Evolutionary conservation across 2,797 vertebrate genomes (phyloP).

Genomic region (Oreochromis grahami): DNA sequence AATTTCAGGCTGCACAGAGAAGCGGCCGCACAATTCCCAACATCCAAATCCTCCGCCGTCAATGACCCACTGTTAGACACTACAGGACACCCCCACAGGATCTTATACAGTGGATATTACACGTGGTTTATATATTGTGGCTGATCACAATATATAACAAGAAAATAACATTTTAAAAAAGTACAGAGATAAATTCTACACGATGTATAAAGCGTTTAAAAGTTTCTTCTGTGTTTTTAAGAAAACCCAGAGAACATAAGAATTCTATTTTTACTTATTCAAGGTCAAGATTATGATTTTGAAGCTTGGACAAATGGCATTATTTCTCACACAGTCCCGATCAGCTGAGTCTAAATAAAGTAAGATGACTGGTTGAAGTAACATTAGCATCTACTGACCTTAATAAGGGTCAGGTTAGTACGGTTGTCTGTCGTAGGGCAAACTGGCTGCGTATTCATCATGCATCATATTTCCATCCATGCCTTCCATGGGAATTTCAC

Average conservation of each 20-base stretch:
- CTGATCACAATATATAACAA: not conserved
- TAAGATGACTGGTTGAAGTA: not conserved
- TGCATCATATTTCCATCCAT: conserved; percentile 33
- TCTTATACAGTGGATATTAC: not conserved
- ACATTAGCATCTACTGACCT: conserved; percentile 33
- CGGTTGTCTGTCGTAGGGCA: conserved; percentile 40
- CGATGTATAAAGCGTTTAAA: not conserved
- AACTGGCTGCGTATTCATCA: conserved; percentile 41
- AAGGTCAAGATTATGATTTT: not conserved
- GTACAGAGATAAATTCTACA: not conserved
- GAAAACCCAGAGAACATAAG: not conserved
- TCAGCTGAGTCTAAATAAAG: not conserved
- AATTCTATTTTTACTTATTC: not conserved
- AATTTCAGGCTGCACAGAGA: not conserved
- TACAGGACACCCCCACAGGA: not conserved
- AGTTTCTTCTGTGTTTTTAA: not conserved
- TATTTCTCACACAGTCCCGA: not conserved
- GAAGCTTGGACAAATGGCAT: not conserved
- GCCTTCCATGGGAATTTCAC: conserved; percentile 43
- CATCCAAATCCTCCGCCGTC: not conserved
- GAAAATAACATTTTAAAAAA: not conserved
- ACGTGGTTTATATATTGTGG: not conserved
- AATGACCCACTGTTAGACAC: not conserved
- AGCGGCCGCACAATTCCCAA: not conserved
- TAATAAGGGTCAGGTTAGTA: conserved; percentile 41